These are phyloP conservation scores for Notolepis coatsorum DNA, from an alignment of 2,797 vertebrate species.

Conservation along the genomic window DNA sequence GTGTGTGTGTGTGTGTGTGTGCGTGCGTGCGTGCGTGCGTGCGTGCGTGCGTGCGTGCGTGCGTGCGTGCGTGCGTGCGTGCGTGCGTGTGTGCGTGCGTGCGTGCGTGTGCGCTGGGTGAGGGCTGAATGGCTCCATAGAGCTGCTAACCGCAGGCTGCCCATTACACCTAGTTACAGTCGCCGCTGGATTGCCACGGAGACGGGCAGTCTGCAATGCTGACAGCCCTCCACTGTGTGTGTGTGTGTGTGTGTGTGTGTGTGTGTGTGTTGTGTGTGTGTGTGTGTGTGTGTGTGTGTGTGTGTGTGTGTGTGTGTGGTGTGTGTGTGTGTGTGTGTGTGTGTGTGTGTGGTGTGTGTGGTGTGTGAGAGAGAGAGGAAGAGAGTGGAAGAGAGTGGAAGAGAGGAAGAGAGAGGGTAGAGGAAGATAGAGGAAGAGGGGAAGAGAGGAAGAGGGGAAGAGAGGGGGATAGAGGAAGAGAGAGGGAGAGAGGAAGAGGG, in stretches of 20 bases:
- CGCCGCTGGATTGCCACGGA: conserved; percentile 77
- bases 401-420: not conserved
- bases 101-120: not conserved
- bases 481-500: not conserved
- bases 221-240: conserved; percentile 72
- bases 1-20: conserved; percentile 44
- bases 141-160: conserved; percentile 75
- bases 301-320: conserved; percentile 16
- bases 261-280: conserved; percentile 37
- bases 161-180: conserved; percentile 79
- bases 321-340: conserved; percentile 4
- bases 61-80: not conserved
- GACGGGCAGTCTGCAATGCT: conserved; percentile 81
- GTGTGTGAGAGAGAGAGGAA: conserved; percentile 50
- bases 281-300: conserved; percentile 35
- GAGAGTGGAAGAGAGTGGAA: conserved; percentile 21
- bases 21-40: conserved; percentile 5
- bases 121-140: conserved; percentile 77
- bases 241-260: conserved; percentile 20
- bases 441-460: not conserved
- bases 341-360: conserved; percentile 54
- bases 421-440: not conserved
- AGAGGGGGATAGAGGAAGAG: conserved; percentile 45
- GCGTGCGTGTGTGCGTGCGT: not conserved
- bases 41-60: not conserved